These are phyloP conservation scores for Periophthalmus magnuspinnatus DNA, from an alignment of 2,797 vertebrate genomes.

Conservation along the genomic window DNA sequence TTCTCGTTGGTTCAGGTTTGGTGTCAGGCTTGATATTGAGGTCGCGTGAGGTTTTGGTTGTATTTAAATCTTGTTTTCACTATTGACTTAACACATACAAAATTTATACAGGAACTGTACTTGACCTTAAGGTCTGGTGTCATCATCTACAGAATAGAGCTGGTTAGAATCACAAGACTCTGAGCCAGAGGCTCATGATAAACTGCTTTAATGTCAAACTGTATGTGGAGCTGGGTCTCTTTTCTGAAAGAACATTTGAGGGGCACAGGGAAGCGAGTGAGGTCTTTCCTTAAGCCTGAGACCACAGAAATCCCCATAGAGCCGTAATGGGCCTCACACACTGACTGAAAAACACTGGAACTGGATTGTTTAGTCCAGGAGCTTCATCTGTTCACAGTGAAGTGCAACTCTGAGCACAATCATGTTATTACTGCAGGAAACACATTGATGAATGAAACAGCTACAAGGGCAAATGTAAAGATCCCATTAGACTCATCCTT, in stretches of 20 bases:
- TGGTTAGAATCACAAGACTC: conserved; percentile 23
- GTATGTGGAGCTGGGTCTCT: too few species aligned
- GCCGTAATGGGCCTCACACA: conserved; percentile 66
- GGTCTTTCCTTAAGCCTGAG: conserved; percentile 60
- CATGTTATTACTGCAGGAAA: background rate
- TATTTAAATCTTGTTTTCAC: too few species aligned
- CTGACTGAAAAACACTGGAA: conserved; percentile 58
- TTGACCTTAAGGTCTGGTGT: too few species aligned
- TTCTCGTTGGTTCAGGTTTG: background rate
- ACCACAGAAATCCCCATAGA: conserved; percentile 64
- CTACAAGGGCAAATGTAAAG: background rate
- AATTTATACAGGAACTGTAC: too few species aligned
- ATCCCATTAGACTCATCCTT: background rate
- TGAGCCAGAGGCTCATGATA: conserved; percentile 8
- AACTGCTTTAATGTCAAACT: conserved; percentile 41
- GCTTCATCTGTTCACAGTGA: conserved; percentile 30
- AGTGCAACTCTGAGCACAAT: background rate
- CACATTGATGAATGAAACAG: background rate
- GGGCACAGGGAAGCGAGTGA: too few species aligned
- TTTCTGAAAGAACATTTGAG: too few species aligned
- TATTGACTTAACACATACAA: too few species aligned
- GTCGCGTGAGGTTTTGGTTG: conserved; percentile 4
- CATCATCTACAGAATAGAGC: conserved; percentile 4
- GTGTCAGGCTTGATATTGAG: background rate
- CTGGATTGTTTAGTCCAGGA: conserved; percentile 50